These are phyloP conservation scores for Sander lucioperca DNA, from an alignment of 2,113 vertebrate species.

Conservation along the genomic window DNA sequence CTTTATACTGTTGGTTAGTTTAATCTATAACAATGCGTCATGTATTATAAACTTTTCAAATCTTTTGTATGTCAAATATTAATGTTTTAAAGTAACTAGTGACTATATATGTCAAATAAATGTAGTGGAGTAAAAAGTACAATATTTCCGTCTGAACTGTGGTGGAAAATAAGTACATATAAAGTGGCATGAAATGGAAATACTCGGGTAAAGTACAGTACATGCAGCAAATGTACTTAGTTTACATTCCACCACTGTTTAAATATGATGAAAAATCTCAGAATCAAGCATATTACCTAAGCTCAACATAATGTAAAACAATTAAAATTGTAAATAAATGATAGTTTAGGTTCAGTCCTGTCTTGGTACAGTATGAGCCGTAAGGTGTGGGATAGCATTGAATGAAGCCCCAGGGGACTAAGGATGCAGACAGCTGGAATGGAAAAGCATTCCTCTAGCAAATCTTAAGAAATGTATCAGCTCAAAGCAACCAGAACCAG, in stretches of 20 bases:
- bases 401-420: conserved; percentile 18
- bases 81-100: background rate
- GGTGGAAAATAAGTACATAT: background rate
- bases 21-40: background rate
- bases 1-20: background rate
- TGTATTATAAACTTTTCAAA: background rate
- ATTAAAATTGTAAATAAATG: conserved; percentile 6
- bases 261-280: background rate
- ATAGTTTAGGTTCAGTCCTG: background rate
- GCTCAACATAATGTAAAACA: background rate
- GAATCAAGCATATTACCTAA: background rate
- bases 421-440: conserved; percentile 2
- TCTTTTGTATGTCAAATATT: background rate
- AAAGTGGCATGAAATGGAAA: background rate
- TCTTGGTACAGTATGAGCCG: conserved; percentile 1
- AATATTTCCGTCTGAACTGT: background rate
- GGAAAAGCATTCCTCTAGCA: conserved; percentile 25
- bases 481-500: conserved; percentile 51
- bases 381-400: background rate
- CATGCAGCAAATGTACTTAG: background rate
- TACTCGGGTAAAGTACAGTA: background rate
- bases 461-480: conserved; percentile 40
- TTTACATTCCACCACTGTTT: background rate
- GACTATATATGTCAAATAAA: background rate
- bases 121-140: background rate